Conservation (phyloP, 2,797 vertebrate species). For the Anguilla obscura region DNA sequence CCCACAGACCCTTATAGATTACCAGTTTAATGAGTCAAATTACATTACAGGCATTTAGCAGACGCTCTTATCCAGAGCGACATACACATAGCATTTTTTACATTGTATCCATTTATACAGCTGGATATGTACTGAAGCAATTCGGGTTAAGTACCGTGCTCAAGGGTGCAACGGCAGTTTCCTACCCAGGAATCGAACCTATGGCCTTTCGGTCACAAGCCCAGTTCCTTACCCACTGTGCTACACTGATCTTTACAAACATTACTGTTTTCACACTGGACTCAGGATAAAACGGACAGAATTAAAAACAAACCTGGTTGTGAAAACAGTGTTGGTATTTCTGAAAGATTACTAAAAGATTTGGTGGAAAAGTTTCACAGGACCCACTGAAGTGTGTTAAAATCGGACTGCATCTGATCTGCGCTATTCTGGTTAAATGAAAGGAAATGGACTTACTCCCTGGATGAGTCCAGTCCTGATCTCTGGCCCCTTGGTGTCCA, state of each 20-base stretch:
- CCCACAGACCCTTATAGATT: background rate
- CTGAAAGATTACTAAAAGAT: background rate
- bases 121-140: too few species aligned
- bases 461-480: conserved; percentile 98
- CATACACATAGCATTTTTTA: too few species aligned
- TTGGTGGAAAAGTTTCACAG: background rate
- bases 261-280: background rate
- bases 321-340: background rate
- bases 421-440: background rate
- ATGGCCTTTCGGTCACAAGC: too few species aligned
- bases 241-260: background rate
- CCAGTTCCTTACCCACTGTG: too few species aligned
- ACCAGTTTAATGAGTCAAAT: background rate
- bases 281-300: background rate
- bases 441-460: conserved; percentile 78
- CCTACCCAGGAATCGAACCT: too few species aligned
- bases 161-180: too few species aligned
- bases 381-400: background rate
- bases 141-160: too few species aligned
- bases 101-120: too few species aligned
- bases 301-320: background rate
- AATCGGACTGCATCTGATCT: background rate
- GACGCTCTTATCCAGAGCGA: too few species aligned
- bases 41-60: too few species aligned
- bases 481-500: conserved; percentile 99